Evolutionary conservation across 2,888 invertebrate species (phyloP).

Genomic region (Stenichneumon culpator): DNA sequence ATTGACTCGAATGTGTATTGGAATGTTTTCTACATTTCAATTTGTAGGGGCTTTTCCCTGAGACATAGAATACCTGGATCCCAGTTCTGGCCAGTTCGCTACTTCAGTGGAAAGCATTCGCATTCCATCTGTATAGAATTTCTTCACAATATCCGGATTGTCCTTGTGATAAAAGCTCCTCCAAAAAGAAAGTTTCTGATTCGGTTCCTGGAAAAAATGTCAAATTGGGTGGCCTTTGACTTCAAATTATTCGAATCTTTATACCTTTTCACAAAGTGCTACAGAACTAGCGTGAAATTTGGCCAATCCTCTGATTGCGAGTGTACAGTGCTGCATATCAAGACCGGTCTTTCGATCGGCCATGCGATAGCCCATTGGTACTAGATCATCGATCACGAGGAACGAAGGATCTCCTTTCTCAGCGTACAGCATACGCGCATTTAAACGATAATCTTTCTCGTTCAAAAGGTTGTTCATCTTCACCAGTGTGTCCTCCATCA

Average conservation of each 20-base stretch:
- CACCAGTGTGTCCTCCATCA: conserved; percentile 79
- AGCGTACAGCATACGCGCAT: conserved; percentile 79
- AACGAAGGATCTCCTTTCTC: conserved; percentile 80
- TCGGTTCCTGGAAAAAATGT: background rate
- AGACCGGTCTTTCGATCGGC: conserved; percentile 86
- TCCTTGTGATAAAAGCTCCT: background rate
- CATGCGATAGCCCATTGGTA: conserved; percentile 86
- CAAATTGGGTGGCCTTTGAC: no score
- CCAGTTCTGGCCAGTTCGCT: conserved; percentile 76
- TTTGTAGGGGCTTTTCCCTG: background rate
- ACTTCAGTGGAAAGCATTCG: conserved; percentile 69
- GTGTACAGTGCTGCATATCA: conserved; percentile 86
- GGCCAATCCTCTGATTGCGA: conserved; percentile 86
- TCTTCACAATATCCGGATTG: background rate
- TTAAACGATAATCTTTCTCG: conserved; percentile 65
- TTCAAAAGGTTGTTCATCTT: conserved; percentile 79
- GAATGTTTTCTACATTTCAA: no score
- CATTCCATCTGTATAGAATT: conserved; percentile 19
- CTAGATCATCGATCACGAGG: conserved; percentile 87
- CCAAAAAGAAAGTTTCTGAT: background rate
- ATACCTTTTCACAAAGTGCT: conserved; percentile 85
- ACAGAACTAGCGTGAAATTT: conserved; percentile 87
- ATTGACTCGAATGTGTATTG: background rate
- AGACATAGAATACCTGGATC: conserved; percentile 68
- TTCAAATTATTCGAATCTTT: background rate